Percentiles rank a stretch among this genome's conserved stretches.
These are phyloP conservation scores for Vulpes ferrilata DNA, from an alignment of 2,113 vertebrate species.

Conservation along the genomic window DNA sequence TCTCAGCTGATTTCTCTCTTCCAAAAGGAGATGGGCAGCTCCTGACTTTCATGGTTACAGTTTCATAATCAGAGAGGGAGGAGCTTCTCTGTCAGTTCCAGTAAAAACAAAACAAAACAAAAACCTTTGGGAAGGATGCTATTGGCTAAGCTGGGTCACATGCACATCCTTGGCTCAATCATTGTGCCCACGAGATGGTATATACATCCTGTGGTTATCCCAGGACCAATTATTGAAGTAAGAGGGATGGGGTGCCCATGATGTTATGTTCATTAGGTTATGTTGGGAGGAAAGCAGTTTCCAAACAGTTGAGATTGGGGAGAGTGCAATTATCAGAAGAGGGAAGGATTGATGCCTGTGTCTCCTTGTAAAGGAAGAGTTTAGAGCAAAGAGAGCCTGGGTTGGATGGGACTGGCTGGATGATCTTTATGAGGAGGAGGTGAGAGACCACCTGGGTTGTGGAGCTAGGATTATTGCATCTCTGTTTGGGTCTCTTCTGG, in stretches of 20 bases:
- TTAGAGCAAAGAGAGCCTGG: not conserved
- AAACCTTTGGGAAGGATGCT: not conserved
- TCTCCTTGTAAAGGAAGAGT: not conserved
- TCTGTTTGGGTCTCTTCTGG: not conserved
- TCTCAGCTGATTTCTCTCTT: not conserved
- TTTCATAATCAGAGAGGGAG: not conserved
- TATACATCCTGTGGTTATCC: not conserved
- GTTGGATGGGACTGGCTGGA: not conserved
- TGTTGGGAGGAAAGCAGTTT: not conserved
- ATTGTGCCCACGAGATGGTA: not conserved
- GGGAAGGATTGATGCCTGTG: not conserved
- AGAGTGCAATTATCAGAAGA: not conserved
- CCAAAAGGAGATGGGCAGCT: not conserved
- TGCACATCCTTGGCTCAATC: not conserved
- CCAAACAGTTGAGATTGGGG: not conserved
- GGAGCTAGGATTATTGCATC: not conserved
- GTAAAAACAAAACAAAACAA: not conserved
- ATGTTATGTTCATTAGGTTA: not conserved
- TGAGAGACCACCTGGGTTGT: not conserved
- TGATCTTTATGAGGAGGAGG: not conserved
- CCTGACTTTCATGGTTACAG: not conserved
- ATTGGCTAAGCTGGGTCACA: not conserved
- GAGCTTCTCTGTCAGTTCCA: not conserved
- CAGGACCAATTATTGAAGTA: not conserved
- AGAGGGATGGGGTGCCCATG: not conserved